phyloP scores from a whole-genome alignment of 1,140 invertebrate genomes.

The Cotesia glomerata region DNA sequence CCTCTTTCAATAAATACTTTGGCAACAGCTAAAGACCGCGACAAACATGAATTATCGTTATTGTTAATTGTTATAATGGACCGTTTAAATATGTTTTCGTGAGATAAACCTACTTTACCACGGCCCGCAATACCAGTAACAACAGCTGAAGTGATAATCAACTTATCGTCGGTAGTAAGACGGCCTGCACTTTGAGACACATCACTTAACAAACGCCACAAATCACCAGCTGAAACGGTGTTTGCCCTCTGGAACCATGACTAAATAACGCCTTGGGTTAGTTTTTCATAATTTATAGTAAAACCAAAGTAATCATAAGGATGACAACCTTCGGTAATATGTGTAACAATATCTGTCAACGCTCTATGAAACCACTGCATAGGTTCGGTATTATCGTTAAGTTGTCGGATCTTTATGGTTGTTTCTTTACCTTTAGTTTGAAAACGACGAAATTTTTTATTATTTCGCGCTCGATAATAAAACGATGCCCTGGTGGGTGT shows the following conservation, averaged over 20 bases:
- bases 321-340: neutral
- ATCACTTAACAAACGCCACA: conserved; percentile 6
- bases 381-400: too few species aligned
- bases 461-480: too few species aligned
- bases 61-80: too few species aligned
- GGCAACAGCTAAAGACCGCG: too few species aligned
- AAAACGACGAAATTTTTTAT: too few species aligned
- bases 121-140: neutral
- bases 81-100: too few species aligned
- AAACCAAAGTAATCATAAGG: neutral
- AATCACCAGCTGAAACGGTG: neutral
- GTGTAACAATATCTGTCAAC: neutral
- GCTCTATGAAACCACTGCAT: too few species aligned
- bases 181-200: conserved; percentile 1
- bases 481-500: too few species aligned
- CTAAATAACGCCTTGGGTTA: neutral
- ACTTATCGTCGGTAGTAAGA: neutral
- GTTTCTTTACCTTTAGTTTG: too few species aligned
- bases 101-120: neutral
- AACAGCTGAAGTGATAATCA: neutral
- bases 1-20: too few species aligned
- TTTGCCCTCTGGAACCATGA: neutral
- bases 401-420: too few species aligned
- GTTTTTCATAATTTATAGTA: neutral
- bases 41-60: too few species aligned